phyloP scores from a whole-genome alignment of 2,888 invertebrate genomes.

The Apodemia hepburni region DNA sequence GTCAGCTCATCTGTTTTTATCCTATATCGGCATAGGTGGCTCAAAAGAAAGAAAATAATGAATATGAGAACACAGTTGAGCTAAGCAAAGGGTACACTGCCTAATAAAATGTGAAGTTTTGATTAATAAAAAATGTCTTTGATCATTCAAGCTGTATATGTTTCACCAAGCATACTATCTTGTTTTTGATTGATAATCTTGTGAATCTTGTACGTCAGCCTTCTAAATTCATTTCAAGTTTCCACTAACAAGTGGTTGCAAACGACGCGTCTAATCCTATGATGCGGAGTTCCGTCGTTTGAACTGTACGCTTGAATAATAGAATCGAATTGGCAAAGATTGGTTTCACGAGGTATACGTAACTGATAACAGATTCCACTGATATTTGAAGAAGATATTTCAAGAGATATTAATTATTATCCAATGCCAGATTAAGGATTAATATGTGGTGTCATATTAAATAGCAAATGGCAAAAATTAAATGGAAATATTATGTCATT shows the following conservation, averaged over 20 bases:
- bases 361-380: background rate
- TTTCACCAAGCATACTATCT: conserved; percentile 70
- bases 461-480: no score
- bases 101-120: no score
- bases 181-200: conserved; percentile 52
- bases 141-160: no score
- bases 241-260: conserved; percentile 55
- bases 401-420: background rate
- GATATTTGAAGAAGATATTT: background rate
- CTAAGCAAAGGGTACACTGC: no score
- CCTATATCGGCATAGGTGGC: no score
- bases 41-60: no score
- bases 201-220: conserved; percentile 61
- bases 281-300: conserved; percentile 33
- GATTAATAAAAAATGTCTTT: no score
- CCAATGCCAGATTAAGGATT: background rate
- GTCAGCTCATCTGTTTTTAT: no score
- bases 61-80: no score
- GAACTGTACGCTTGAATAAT: conserved; percentile 38
- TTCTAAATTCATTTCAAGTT: conserved; percentile 65
- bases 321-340: conserved; percentile 33
- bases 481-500: no score
- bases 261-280: conserved; percentile 58
- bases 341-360: conserved; percentile 10
- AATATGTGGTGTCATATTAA: no score